These are phyloP conservation scores for Muscicapa adusta DNA, from an alignment of 2,113 vertebrate species.

Conservation along the genomic window DNA sequence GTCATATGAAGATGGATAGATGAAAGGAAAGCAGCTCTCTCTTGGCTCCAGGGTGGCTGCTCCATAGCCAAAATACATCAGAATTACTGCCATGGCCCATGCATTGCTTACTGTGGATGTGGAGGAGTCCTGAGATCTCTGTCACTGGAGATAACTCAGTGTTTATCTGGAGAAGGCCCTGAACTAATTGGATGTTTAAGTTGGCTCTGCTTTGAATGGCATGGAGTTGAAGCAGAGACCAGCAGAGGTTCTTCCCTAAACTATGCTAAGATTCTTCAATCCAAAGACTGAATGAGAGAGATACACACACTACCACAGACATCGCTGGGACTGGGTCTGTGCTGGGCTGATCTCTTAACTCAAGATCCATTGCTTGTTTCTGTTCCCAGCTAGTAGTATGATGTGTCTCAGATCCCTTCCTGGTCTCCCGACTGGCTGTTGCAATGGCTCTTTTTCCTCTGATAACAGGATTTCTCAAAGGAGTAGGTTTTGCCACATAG, in stretches of 20 bases:
- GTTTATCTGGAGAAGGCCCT: neutral
- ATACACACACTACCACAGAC: neutral
- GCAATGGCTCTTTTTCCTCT: neutral
- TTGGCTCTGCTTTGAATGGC: neutral
- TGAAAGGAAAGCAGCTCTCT: neutral
- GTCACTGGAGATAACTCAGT: accelerated
- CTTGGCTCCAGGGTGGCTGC: neutral
- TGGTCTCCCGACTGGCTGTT: neutral
- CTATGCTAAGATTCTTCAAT: neutral
- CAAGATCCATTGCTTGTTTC: neutral
- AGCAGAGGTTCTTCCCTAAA: neutral
- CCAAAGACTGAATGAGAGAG: neutral
- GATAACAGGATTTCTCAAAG: neutral
- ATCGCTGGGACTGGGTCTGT: neutral
- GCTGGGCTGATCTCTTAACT: neutral
- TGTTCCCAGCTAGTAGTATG: neutral
- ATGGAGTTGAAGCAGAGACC: neutral
- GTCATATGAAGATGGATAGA: too few species aligned
- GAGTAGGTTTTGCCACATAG: neutral
- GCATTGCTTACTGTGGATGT: neutral
- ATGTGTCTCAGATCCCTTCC: neutral
- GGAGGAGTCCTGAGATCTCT: neutral
- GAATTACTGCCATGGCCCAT: accelerated
- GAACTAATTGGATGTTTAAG: neutral
- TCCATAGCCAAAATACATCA: neutral